Conservation (phyloP, 2,797 vertebrate genomes). For the Adrianichthys oophorus region DNA sequence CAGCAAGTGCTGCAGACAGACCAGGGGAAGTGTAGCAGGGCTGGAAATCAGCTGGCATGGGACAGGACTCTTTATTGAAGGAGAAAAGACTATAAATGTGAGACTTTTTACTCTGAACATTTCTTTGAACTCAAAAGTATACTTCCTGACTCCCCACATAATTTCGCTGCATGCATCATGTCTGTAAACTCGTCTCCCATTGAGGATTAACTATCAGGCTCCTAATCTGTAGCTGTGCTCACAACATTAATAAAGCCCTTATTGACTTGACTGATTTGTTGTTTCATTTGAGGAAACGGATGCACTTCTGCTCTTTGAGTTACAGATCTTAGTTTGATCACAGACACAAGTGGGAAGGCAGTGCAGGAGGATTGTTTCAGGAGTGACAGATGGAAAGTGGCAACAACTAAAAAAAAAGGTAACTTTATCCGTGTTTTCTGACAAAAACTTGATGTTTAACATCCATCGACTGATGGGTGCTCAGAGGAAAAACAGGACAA, state of each 20-base stretch:
- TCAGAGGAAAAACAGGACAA: no score
- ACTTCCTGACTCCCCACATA: slow-evolving; percentile 15
- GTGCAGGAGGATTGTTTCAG: no score
- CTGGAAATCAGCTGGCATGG: slow-evolving; percentile 9
- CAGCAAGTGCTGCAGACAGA: slow-evolving; percentile 60
- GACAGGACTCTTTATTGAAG: neutral
- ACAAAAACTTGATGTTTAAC: no score
- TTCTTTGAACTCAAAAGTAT: slow-evolving; percentile 21
- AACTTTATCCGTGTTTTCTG: no score
- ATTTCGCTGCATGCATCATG: slow-evolving; percentile 30
- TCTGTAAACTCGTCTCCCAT: slow-evolving; percentile 38
- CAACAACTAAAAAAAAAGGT: no score
- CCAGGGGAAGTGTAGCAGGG: slow-evolving; percentile 58
- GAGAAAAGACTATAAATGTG: neutral
- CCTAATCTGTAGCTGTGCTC: slow-evolving; percentile 53
- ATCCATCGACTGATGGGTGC: no score
- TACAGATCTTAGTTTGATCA: no score
- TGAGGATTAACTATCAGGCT: slow-evolving; percentile 40
- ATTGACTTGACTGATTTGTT: slow-evolving; percentile 35
- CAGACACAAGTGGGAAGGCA: no score
- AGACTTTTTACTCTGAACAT: slow-evolving; percentile 9
- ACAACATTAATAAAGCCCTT: slow-evolving; percentile 66
- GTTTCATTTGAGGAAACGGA: slow-evolving; percentile 5
- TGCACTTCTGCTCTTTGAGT: no score
- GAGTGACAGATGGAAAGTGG: no score